phyloP scores from a whole-genome alignment of 2,113 vertebrate genomes.

The Sander lucioperca region DNA sequence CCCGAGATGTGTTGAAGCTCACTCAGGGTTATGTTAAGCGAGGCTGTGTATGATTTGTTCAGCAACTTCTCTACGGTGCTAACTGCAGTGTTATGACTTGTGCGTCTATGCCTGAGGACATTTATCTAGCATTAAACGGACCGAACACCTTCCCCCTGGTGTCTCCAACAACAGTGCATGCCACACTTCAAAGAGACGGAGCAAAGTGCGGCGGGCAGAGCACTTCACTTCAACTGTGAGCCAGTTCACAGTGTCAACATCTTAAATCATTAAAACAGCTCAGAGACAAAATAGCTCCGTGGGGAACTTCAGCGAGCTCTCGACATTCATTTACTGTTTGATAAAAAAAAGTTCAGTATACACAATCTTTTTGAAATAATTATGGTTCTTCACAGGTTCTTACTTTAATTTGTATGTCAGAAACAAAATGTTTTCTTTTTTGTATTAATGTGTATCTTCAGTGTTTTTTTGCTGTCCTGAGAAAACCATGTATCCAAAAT shows the following conservation, averaged over 20 bases:
- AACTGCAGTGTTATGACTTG: constrained; percentile 20
- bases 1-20: not conserved
- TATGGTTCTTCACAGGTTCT: not conserved
- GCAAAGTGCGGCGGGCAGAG: constrained; percentile 8
- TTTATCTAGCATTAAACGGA: constrained; percentile 42
- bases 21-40: not conserved
- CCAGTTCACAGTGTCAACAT: constrained; percentile 42
- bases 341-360: not conserved
- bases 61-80: constrained; percentile 1
- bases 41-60: constrained; percentile 34
- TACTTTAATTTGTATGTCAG: not conserved
- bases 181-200: constrained; percentile 44
- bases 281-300: constrained; percentile 2
- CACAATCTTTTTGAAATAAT: not conserved
- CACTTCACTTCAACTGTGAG: not conserved
- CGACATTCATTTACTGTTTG: not conserved
- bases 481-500: not conserved
- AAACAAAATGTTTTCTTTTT: too few relatives aligned
- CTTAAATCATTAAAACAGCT: constrained; percentile 54
- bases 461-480: not conserved
- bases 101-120: constrained; percentile 29
- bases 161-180: constrained; percentile 3
- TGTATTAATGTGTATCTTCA: too few relatives aligned
- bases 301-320: not conserved
- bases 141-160: not conserved